Percentiles rank a stretch among this genome's conserved stretches.
phyloP scores from a whole-genome alignment of 1,140 invertebrate species.

The Mya arenaria region DNA sequence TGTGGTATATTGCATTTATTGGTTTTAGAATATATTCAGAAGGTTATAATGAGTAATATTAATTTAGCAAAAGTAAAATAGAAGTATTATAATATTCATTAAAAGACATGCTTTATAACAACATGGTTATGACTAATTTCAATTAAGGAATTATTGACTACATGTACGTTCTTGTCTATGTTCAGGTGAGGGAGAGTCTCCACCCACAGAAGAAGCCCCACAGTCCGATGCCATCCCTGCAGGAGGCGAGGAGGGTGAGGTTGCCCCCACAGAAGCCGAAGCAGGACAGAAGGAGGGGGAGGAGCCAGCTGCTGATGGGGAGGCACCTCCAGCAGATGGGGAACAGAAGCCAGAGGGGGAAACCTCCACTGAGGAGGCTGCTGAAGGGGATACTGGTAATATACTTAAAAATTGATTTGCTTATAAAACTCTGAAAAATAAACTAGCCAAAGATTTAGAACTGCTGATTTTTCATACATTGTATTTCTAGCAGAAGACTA shows the following conservation, averaged over 20 bases:
- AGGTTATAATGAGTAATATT: background rate
- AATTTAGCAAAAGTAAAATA: background rate
- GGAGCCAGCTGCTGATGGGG: slow-evolving; percentile 31
- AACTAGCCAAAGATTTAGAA: background rate
- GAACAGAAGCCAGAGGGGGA: slow-evolving; percentile 3
- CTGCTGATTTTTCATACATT: background rate
- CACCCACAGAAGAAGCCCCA: slow-evolving; percentile 18
- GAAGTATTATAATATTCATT: background rate
- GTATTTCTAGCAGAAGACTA: background rate
- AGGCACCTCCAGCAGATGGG: slow-evolving; percentile 17
- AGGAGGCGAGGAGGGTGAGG: slow-evolving; percentile 32
- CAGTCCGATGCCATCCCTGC: background rate
- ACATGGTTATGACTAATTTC: background rate
- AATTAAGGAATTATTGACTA: background rate
- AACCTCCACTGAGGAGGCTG: slow-evolving; percentile 12
- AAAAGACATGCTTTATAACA: background rate
- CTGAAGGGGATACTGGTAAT: slow-evolving; percentile 27
- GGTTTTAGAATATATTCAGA: background rate
- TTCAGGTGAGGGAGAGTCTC: slow-evolving; percentile 4
- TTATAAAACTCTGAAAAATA: background rate
- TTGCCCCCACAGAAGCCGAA: slow-evolving; percentile 26
- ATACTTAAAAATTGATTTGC: background rate
- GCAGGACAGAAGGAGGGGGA: slow-evolving; percentile 38
- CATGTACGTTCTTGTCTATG: background rate
- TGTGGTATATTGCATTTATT: background rate